phyloP scores from a whole-genome alignment of 2,797 vertebrate species.

The Gila robusta region DNA sequence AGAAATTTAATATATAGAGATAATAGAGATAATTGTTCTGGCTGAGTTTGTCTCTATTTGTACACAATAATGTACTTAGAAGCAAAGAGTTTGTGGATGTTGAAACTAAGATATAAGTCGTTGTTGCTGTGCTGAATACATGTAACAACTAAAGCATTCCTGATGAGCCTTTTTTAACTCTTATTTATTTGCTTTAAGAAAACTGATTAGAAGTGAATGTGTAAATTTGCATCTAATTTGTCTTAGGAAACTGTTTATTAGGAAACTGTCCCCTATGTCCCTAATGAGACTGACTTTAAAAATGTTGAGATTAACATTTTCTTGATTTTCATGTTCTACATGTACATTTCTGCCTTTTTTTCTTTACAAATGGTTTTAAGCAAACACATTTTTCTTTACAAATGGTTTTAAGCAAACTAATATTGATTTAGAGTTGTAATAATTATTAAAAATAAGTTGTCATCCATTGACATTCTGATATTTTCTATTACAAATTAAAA shows the following conservation, averaged over 20 bases:
- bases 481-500: no score
- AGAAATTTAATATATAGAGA: background rate
- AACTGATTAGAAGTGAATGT: background rate
- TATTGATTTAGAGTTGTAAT: no score
- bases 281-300: background rate
- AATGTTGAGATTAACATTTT: background rate
- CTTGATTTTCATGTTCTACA: background rate
- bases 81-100: background rate
- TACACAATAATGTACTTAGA: no score
- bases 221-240: background rate
- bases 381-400: no score
- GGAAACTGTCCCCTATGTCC: background rate
- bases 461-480: no score
- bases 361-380: no score
- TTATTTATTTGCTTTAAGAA: background rate
- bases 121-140: background rate
- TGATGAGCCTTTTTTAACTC: background rate
- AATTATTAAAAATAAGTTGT: no score
- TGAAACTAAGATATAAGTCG: background rate
- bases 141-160: background rate
- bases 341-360: no score
- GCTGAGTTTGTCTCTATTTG: background rate
- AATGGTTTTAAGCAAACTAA: no score
- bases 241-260: background rate
- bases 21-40: background rate